Conservation (phyloP, 2,888 invertebrate genomes). For the Lithodes maja region DNA sequence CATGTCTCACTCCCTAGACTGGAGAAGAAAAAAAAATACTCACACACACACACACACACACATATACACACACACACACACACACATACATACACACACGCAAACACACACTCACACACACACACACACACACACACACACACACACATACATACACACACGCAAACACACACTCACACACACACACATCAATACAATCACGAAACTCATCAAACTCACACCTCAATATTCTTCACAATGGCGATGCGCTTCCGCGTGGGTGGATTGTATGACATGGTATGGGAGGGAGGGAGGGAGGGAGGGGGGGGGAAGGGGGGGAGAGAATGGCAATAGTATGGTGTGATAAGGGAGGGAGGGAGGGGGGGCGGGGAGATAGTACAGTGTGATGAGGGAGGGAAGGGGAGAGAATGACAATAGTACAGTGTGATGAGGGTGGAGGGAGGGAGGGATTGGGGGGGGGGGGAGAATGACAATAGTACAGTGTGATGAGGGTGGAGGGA, state of each 20-base stretch:
- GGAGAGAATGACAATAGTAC: background rate
- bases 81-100: background rate
- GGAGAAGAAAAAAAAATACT: background rate
- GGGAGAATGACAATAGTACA: background rate
- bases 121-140: background rate
- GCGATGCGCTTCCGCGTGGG: background rate
- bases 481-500: background rate
- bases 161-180: background rate
- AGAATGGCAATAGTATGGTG: background rate
- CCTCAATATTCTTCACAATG: background rate
- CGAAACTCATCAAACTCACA: background rate
- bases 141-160: background rate
- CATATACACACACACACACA: background rate
- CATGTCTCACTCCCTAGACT: no score
- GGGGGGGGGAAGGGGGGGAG: background rate
- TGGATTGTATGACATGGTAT: background rate
- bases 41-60: background rate
- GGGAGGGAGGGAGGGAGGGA: background rate
- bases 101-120: background rate
- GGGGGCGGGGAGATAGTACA: background rate
- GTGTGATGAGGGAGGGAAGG: background rate
- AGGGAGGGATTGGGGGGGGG: background rate
- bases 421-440: background rate
- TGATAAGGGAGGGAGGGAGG: conserved; percentile 11
- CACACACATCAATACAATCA: background rate